Percentiles rank a stretch among this genome's conserved stretches.
phyloP scores from a whole-genome alignment of 2,113 vertebrate species.

The Labeo rohita region DNA sequence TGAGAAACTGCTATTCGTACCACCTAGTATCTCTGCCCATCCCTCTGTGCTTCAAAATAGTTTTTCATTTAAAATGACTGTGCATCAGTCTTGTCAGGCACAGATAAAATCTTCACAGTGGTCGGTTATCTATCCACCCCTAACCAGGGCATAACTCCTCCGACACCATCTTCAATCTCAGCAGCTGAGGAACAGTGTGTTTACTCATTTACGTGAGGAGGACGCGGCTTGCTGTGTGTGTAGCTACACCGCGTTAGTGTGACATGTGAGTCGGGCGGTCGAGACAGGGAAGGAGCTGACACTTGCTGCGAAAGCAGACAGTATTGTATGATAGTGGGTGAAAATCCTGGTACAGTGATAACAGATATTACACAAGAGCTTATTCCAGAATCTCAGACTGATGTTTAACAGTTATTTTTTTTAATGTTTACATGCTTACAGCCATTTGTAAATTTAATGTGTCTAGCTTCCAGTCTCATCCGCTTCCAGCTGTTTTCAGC shows the following conservation, averaged over 20 bases:
- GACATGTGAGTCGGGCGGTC: not conserved
- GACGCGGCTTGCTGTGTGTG: not conserved
- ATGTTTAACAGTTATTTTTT: not conserved
- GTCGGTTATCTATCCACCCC: conserved; percentile 17
- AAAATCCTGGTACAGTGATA: not conserved
- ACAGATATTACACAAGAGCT: not conserved
- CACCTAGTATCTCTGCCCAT: not conserved
- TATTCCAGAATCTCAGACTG: not conserved
- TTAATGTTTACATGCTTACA: not conserved
- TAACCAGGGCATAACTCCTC: conserved; percentile 6
- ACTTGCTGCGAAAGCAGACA: not conserved
- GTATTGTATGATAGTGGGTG: not conserved
- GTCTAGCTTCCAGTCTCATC: too few relatives aligned
- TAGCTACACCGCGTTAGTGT: not conserved
- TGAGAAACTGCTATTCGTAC: conserved; percentile 14
- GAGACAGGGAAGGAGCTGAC: not conserved
- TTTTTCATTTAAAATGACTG: not conserved
- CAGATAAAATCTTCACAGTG: conserved; percentile 23
- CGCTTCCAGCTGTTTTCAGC: too few relatives aligned
- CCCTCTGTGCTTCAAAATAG: not conserved
- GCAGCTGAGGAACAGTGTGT: not conserved
- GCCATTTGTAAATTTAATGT: too few relatives aligned
- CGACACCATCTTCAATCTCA: conserved; percentile 16
- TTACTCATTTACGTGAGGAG: conserved; percentile 13
- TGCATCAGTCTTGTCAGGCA: not conserved